phyloP scores from a whole-genome alignment of 2,888 invertebrate species.

The Lymantria dispar region DNA sequence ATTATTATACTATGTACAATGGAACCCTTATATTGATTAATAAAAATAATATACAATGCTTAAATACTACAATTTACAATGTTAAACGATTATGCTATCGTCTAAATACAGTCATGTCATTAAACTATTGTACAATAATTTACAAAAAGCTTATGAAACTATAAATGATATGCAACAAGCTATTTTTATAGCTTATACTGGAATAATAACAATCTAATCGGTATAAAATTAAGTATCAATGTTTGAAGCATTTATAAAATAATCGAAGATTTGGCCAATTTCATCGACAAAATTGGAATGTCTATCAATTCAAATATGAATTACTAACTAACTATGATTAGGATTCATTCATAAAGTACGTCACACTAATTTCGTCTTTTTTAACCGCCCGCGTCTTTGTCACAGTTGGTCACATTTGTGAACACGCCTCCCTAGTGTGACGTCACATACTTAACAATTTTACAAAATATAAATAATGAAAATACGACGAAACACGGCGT shows the following conservation, averaged over 20 bases:
- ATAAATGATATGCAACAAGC: constrained; percentile 80
- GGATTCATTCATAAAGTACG: no score
- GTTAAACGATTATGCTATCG: constrained; percentile 49
- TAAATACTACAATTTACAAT: constrained; percentile 49
- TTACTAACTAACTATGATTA: no score
- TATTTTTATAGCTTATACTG: constrained; percentile 42
- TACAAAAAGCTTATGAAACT: constrained; percentile 70
- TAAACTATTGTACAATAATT: constrained; percentile 77
- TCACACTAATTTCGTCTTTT: no score
- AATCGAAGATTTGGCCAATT: constrained; percentile 3
- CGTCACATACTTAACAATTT: no score
- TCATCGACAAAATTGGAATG: not conserved
- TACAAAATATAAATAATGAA: no score
- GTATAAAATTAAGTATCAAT: constrained; percentile 6
- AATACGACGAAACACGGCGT: no score
- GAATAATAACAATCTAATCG: constrained; percentile 16
- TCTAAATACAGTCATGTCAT: constrained; percentile 70
- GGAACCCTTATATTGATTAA: constrained; percentile 65
- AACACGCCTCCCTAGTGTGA: no score
- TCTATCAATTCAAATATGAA: no score
- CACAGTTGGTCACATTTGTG: no score
- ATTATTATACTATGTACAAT: constrained; percentile 59
- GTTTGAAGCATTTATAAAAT: constrained; percentile 1
- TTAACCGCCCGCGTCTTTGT: no score
- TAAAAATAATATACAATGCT: constrained; percentile 66